Conservation (phyloP, 2,113 vertebrate species). For the Hystrix brachyura region DNA sequence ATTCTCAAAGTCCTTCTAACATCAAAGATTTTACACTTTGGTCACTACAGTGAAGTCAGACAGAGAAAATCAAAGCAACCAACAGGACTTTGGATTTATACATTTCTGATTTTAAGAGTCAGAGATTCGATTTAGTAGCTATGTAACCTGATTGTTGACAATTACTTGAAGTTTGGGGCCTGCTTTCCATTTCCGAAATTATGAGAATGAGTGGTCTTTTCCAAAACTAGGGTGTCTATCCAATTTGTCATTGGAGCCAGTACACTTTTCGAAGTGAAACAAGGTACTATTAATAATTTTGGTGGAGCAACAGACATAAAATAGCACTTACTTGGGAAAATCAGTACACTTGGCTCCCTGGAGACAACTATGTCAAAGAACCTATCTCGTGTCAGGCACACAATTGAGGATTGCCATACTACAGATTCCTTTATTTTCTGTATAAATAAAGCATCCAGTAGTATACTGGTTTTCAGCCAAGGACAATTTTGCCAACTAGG, state of each 20-base stretch:
- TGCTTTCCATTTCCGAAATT: neutral
- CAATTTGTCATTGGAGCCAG: neutral
- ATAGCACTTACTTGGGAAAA: neutral
- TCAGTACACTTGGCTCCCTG: neutral
- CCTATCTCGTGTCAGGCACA: neutral
- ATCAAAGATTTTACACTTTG: neutral
- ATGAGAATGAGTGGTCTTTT: neutral
- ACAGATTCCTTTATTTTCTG: neutral
- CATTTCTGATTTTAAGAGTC: constrained; percentile 4
- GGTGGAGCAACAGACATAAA: neutral
- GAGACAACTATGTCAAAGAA: neutral
- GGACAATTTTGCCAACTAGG: neutral
- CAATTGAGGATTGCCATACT: neutral
- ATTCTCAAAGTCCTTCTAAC: neutral
- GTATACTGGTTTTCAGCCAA: neutral
- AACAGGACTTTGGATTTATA: neutral
- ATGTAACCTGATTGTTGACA: neutral
- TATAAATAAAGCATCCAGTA: neutral
- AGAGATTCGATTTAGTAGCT: neutral
- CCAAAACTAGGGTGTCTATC: neutral
- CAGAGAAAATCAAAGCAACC: constrained; percentile 1
- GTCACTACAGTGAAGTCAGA: neutral
- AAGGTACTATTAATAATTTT: neutral
- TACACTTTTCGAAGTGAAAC: neutral
- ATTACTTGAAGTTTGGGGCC: neutral